Evolutionary conservation across 2,888 invertebrate genomes (phyloP), one percentile per base, ranked within the genome.

Genomic region (Euproctis similis): DNA sequence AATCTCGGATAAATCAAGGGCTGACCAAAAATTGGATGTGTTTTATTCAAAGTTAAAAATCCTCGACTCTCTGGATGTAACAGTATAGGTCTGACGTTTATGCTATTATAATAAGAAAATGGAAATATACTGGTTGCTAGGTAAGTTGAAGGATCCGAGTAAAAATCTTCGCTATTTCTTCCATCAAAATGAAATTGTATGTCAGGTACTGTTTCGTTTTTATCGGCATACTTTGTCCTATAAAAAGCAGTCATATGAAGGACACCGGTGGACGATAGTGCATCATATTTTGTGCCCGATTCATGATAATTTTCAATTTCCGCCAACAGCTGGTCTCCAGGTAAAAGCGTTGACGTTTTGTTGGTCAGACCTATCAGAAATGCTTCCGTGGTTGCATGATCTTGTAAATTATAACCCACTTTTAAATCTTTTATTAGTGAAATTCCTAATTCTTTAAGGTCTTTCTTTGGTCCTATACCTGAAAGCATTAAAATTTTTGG

Each of bases 341-440:
- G 46, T 11, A 78, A 63, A 8, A 63, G 43, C 0, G 87, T 87
- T 0, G 87, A 73, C 1, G 87, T 82, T 46, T 73, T 62, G 42
- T 87, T 87, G 0, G 72, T 69, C 8, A 90, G 64, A 2, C 72
- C 71, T 53, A 89, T 81, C 1, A 89, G 53, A 33, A 89, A 78
- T 10, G 74, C 76, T 38, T 74, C 64, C 19, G 56, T 88, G 42
- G 74, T 88, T 1, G 88, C 80, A 55, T 92, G 92, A 54, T 92
- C 90, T 48, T 92, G 92, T n/a, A 93, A 69, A 59, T 92, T 92
- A 43, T 82, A 74, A 0, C 92, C 92, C 1, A 93, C 92, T 12
- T 88, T 87, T 18, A 91, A 70, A 63, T 92, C 80, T 39, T 86
- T 77, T 1, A 90, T 60, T 0, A 90, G 75, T 21, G 69, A 59